Evolutionary conservation across 2,113 vertebrate species (phyloP), one percentile per base, ranked within the genome.

Genomic region (Colaptes auratus): DNA sequence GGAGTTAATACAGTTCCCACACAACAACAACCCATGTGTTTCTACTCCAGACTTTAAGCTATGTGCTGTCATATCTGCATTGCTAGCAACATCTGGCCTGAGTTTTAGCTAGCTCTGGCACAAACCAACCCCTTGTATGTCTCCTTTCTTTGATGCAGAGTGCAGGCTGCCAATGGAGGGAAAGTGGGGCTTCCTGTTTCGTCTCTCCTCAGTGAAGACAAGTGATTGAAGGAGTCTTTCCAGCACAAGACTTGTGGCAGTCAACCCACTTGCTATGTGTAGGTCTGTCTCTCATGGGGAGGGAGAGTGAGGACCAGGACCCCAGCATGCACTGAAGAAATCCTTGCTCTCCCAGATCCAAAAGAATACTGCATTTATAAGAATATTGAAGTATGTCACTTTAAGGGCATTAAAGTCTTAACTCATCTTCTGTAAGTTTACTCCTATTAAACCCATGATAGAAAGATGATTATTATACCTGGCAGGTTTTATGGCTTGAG

Each of bases 331-430:
- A 73, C 44, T 59, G 59, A 85, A 89, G 59, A 72, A 82, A 55
- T 59, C 39, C 20, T 61, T 0, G 0, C 7, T 73, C 21, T 61
- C 46, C 11, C 15, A 50, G 9, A 17, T 88, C 36, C 73, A 42
- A 44, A 83, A 81, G 13, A 90, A 75, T 78, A 48, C 8, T 19
- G 67, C 7, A 39, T 67, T 60, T 93, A 77, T 86, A 76, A 48
- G 8, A 83, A 7, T n/a, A 74, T 75, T 93, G 80, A 77, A 88
- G 86, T 60, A 89, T 67, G 33, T 30, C 36, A 72, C 83, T 91
- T 88, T 91, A 91, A 63, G 39, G 67, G 2, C 56, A 88, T 80
- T 88, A 74, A 89, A 74, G 71, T 88, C 13, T 83, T 83, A 92
- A 89, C 64, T 95, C 1, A 31, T 83, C 79, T 73, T 79, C 55